Percentiles rank a stretch among this genome's conserved stretches.
Conservation (phyloP, 2,113 vertebrate species). For the Anguilla japonica region DNA sequence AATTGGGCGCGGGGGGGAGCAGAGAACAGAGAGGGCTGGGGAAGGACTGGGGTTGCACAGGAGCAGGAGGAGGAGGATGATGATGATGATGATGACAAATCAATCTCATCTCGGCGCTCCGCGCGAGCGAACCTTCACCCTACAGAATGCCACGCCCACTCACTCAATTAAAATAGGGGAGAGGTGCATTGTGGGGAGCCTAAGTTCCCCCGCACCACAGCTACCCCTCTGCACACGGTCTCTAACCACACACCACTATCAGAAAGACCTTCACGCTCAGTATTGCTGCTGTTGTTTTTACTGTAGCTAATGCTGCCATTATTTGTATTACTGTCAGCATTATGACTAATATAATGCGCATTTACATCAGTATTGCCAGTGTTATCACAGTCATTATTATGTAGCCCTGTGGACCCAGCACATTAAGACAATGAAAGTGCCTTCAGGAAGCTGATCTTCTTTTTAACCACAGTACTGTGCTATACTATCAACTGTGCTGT, state of each 20-base stretch:
- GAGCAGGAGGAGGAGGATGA: constrained; percentile 6
- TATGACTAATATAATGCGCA: background rate
- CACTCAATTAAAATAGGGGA: background rate
- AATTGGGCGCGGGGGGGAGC: background rate
- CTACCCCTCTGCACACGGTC: background rate
- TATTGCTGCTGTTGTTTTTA: no score
- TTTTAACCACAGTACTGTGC: no score
- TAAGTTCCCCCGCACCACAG: background rate
- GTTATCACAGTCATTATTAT: background rate
- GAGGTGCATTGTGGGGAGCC: background rate
- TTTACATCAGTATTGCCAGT: no score
- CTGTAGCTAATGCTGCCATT: background rate
- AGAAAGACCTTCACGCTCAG: background rate
- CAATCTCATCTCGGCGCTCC: background rate
- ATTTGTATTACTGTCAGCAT: background rate
- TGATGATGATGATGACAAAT: background rate
- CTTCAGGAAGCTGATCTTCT: no score
- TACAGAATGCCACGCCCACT: background rate
- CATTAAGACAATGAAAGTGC: no score
- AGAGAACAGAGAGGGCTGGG: background rate
- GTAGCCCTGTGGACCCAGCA: no score
- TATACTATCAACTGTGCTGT: no score
- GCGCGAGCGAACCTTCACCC: no score
- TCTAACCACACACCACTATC: background rate
- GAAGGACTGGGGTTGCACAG: background rate